These are phyloP conservation scores for Heterohyrax brucei DNA, from an alignment of 2,797 vertebrate species.

Conservation along the genomic window DNA sequence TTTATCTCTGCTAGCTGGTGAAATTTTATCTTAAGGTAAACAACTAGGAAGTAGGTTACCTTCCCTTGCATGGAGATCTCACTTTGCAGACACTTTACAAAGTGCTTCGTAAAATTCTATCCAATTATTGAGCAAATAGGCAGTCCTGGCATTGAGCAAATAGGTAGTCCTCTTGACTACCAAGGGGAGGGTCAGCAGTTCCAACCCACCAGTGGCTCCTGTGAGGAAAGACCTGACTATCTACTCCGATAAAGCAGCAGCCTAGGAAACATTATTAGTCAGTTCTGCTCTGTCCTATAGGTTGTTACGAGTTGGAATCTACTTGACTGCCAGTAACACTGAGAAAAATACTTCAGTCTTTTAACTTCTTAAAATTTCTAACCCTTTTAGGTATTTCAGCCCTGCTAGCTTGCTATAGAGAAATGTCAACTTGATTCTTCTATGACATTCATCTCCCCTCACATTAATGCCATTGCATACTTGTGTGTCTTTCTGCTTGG, in stretches of 20 bases:
- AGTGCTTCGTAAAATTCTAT: neutral
- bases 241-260: too few relatives aligned
- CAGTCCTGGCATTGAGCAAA: too few relatives aligned
- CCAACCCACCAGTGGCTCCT: too few relatives aligned
- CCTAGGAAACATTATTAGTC: too few relatives aligned
- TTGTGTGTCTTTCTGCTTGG: neutral
- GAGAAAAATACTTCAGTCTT: neutral
- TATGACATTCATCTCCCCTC: neutral
- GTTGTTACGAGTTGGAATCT: too few relatives aligned
- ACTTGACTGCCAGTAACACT: too few relatives aligned
- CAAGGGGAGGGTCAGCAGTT: too few relatives aligned
- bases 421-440: neutral
- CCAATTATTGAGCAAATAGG: neutral
- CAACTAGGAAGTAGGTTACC: neutral
- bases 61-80: neutral
- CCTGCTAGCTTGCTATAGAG: neutral
- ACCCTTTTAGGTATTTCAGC: neutral
- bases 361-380: slow-evolving; percentile 21
- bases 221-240: too few relatives aligned
- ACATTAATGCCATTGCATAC: neutral
- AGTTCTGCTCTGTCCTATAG: too few relatives aligned
- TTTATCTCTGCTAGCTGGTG: neutral
- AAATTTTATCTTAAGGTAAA: neutral
- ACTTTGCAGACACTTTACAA: neutral
- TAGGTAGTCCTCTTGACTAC: too few relatives aligned